Base-by-base conservation (phyloP, 2,888 invertebrate species). In the Noctua fimbriata region DNA sequence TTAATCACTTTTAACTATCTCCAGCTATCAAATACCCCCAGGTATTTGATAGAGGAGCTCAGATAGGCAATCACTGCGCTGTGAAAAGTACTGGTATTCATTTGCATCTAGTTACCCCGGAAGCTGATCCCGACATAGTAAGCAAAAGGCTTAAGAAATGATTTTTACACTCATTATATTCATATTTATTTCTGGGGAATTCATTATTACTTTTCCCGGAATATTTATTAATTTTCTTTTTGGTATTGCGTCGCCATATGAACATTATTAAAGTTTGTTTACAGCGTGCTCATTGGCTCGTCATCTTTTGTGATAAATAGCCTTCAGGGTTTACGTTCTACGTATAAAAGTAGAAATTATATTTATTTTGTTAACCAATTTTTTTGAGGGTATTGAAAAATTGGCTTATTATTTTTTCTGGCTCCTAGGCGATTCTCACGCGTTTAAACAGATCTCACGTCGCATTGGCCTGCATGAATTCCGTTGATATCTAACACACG, bases 241-340 rank as follows among this genome's bases (percentile, higher is more conserved):
- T 55, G 28, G 16, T 18, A 70, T 71, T 67, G 32, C 36, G 36
- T 60, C 49, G 73, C 60, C 55, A 32, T 66, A n/a, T 55, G 49
- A 28, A 47, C 21, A 70, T 66, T 72, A 79, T 72, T 41, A 18
- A 28, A 72, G 16, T 28, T 72, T 58, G 47, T 58, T 80, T 66
- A 41, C 73, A 49, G 28, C 36, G 65, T 72, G 79, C 47, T 80
- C 73, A 80, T 72, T 49, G 81, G 47, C 41, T 73, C 72, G 55
- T 55, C 47, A 41, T 66, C 49, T 71, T 66, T 47, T 41, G 55
- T 49, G 36, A 72, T 28, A 1, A 65, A 80, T 28, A 32, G n/a
- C 47, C 65, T 66, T 32, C 21, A n/a, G 55, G 16, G 36, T 10
- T 41, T 36, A 47, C 18, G 4, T 72, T 24, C 18, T 55, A 47